These are phyloP conservation scores for Pipistrellus nathusii DNA, from an alignment of 2,797 vertebrate genomes.

Conservation along the genomic window DNA sequence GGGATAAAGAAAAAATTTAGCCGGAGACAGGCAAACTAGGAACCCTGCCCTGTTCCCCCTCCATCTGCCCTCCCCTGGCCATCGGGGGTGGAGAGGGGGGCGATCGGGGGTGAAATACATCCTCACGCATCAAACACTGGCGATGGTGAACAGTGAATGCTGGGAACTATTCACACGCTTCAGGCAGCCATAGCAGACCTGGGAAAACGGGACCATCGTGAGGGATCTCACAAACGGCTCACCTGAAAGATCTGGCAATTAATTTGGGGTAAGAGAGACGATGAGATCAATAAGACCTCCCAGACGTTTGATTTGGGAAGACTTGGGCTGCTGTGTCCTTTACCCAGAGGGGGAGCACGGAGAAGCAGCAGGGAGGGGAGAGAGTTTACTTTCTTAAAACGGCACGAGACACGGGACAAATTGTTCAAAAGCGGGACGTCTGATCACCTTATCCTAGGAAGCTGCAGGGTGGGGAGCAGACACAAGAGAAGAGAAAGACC, in stretches of 20 bases:
- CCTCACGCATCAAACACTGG: too few relatives aligned
- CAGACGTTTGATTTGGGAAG: neutral
- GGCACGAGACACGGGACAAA: too few relatives aligned
- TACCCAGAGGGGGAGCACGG: neutral
- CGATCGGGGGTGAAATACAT: too few relatives aligned
- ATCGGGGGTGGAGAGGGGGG: too few relatives aligned
- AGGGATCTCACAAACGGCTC: neutral
- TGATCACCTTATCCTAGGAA: too few relatives aligned
- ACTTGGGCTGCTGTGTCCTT: neutral
- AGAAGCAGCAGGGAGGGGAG: neutral
- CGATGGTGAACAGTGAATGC: too few relatives aligned
- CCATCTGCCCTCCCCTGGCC: too few relatives aligned
- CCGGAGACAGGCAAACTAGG: neutral
- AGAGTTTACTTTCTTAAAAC: too few relatives aligned
- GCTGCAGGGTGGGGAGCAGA: too few relatives aligned
- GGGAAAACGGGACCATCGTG: neutral
- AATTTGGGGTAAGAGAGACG: neutral
- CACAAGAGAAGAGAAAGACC: too few relatives aligned
- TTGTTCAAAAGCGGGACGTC: too few relatives aligned
- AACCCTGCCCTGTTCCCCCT: neutral
- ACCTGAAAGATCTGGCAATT: neutral
- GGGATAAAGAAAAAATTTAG: neutral
- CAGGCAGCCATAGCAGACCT: neutral
- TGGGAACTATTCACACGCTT: neutral
- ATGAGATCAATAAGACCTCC: neutral